Evolutionary conservation across 2,113 vertebrate genomes (phyloP).

Genomic region (Pantherophis guttatus): DNA sequence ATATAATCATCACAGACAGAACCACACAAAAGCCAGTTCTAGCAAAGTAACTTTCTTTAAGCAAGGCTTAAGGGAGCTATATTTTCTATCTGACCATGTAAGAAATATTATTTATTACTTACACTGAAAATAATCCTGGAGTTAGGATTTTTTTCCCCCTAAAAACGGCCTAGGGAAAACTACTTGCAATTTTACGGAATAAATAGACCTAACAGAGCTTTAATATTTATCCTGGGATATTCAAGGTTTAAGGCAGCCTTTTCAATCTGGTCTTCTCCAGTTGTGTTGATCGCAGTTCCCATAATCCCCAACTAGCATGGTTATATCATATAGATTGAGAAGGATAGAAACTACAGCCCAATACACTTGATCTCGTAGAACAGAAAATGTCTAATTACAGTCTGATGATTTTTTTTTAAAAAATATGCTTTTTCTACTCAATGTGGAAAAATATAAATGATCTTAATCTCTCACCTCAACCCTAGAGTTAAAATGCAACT

Average conservation of each 20-base stretch:
- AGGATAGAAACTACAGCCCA: background rate
- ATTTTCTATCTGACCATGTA: slow-evolving; percentile 35
- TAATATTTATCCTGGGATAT: background rate
- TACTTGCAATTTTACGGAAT: background rate
- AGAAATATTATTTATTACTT: slow-evolving; percentile 42
- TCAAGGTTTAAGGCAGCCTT: background rate
- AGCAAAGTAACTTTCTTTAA: slow-evolving; percentile 37
- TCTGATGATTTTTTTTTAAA: background rate
- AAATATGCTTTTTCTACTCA: background rate
- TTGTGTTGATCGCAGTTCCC: background rate
- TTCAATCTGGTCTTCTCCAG: background rate
- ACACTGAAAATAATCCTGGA: slow-evolving; percentile 14
- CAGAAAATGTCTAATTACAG: background rate
- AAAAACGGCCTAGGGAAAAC: slow-evolving; percentile 26
- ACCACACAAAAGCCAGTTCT: slow-evolving; percentile 37
- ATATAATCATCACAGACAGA: slow-evolving; percentile 44
- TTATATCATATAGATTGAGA: background rate
- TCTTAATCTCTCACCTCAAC: background rate
- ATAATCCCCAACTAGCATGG: background rate
- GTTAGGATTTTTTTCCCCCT: background rate
- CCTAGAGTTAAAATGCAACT: background rate
- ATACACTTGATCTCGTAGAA: background rate
- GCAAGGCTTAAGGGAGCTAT: slow-evolving; percentile 32
- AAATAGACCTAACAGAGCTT: slow-evolving; percentile 14
- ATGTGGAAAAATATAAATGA: background rate